These are phyloP conservation scores for Apis cerana DNA, from an alignment of 1,140 invertebrate genomes.

Conservation along the genomic window DNA sequence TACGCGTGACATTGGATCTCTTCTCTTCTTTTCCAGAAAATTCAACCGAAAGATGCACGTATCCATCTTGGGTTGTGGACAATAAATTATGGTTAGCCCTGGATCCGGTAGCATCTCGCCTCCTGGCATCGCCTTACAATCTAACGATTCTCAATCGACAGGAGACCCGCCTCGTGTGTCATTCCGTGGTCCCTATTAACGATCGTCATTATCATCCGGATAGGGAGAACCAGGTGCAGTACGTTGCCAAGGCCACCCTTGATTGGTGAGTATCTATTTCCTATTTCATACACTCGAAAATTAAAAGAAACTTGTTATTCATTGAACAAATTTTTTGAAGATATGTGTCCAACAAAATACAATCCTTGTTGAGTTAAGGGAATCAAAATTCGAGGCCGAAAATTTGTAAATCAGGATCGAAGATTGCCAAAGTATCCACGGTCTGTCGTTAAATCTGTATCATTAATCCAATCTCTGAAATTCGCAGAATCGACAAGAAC, in stretches of 20 bases:
- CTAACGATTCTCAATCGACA: conserved; percentile 75
- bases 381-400: no score
- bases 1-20: no score
- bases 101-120: conserved; percentile 68
- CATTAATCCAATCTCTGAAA: no score
- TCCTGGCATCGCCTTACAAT: conserved; percentile 70
- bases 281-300: no score
- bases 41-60: conserved; percentile 63
- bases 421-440: no score
- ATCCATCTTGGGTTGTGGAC: conserved; percentile 70
- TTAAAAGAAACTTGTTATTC: no score
- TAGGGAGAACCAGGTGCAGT: conserved; percentile 61
- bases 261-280: conserved; percentile 71
- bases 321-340: no score
- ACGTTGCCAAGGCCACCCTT: conserved; percentile 73
- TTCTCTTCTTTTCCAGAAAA: conserved; percentile 62
- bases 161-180: conserved; percentile 73
- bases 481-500: no score
- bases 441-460: no score
- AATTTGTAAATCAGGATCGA: no score
- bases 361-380: no score
- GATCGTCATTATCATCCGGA: conserved; percentile 54
- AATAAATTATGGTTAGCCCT: conserved; percentile 73
- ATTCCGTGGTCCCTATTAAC: conserved; percentile 59
- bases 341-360: no score